Conservation (phyloP, 1,140 invertebrate genomes). For the Eulimnadia texana region DNA sequence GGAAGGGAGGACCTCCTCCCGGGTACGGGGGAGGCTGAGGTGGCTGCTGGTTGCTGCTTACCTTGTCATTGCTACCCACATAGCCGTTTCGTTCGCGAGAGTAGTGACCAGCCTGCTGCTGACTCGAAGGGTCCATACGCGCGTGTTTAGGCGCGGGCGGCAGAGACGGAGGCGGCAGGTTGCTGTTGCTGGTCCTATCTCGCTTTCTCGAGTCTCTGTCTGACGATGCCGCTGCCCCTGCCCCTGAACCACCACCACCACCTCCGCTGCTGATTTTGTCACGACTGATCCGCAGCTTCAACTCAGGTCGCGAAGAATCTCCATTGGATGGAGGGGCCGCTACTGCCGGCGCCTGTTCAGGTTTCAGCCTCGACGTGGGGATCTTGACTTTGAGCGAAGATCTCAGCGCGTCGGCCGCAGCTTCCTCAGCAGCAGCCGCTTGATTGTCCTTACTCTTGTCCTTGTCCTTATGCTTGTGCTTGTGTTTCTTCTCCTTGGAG, state of each 20-base stretch:
- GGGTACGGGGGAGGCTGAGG: neutral
- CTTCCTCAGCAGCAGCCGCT: neutral
- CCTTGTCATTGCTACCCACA: neutral
- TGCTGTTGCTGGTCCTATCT: neutral
- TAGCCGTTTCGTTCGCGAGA: neutral
- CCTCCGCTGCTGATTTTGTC: neutral
- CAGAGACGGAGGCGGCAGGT: neutral
- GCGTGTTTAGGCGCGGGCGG: neutral
- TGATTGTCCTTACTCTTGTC: conserved; percentile 12
- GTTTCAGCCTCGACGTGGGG: conserved; percentile 3
- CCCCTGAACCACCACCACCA: too few species aligned
- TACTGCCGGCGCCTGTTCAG: neutral
- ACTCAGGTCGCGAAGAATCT: neutral
- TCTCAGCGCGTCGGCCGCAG: neutral
- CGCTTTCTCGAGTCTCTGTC: neutral
- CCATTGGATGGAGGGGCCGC: too few species aligned
- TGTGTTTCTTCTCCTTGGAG: conserved; percentile 14
- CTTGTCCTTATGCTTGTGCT: conserved; percentile 14
- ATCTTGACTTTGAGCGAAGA: conserved; percentile 4
- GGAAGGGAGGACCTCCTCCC: neutral
- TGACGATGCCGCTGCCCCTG: neutral
- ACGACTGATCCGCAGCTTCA: neutral
- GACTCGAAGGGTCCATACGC: neutral
- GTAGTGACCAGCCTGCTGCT: too few species aligned
- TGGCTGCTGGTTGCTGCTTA: neutral